Evolutionary conservation across 2,113 vertebrate species (phyloP).

Genomic region (Thalassarche chlororhynchos): DNA sequence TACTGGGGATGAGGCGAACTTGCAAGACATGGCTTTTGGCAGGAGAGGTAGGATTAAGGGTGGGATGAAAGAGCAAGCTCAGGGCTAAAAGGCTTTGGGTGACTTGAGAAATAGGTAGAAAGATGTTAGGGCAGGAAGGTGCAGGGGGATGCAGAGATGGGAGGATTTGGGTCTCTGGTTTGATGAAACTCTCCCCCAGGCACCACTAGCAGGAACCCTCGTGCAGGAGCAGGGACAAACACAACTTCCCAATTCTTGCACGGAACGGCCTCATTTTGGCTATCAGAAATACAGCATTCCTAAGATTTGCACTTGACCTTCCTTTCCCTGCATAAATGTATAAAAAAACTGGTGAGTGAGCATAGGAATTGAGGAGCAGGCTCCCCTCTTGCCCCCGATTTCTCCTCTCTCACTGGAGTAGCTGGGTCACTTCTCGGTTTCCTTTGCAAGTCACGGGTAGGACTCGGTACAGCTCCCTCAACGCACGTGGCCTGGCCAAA

Average conservation of each 20-base stretch:
- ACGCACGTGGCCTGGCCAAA: accelerated
- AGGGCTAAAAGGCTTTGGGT: not conserved
- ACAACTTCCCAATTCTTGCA: not conserved
- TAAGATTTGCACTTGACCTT: not conserved
- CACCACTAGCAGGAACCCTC: accelerated
- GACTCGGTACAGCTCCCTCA: not conserved
- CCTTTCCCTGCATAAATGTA: not conserved
- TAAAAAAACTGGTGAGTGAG: not conserved
- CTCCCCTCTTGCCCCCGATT: not conserved
- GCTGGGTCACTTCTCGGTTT: accelerated
- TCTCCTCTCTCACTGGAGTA: not conserved
- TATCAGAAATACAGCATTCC: not conserved
- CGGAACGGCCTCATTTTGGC: accelerated
- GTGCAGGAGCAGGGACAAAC: accelerated
- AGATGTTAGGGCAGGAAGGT: not conserved
- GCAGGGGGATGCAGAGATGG: not conserved
- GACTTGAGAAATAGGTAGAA: not conserved
- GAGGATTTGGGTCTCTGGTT: not conserved
- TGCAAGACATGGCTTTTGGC: not conserved
- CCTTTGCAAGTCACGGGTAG: not conserved
- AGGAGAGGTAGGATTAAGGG: not conserved
- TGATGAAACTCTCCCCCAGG: not conserved
- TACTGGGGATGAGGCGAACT: not conserved
- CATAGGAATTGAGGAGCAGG: not conserved
- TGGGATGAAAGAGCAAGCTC: not conserved